phyloP scores from a whole-genome alignment of 1,140 invertebrate genomes.

The Bombus balteatus region DNA sequence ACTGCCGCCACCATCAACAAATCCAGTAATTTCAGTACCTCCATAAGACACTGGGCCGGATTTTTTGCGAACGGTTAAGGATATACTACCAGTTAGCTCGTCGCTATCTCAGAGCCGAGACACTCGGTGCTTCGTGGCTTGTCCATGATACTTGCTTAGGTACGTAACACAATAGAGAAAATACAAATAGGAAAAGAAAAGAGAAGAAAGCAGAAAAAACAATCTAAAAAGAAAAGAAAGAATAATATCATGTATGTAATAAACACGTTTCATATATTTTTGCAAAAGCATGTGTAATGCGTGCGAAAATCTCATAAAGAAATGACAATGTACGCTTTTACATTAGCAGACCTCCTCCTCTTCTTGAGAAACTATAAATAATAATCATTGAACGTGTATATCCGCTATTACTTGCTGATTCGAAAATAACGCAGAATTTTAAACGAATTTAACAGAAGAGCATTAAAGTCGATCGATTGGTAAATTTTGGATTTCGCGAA shows the following conservation, averaged over 20 bases:
- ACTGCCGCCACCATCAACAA: conserved; percentile 22
- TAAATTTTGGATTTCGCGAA: conserved; percentile 22
- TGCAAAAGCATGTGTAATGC: no score
- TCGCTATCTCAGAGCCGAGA: background rate
- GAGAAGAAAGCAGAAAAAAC: background rate
- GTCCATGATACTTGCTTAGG: conserved; percentile 24
- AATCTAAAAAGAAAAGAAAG: no score
- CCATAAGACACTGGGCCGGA: conserved; percentile 29
- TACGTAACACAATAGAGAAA: background rate
- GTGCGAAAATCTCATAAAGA: background rate
- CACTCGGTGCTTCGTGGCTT: conserved; percentile 31
- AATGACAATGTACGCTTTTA: background rate
- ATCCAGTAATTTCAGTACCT: background rate
- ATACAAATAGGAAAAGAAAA: background rate
- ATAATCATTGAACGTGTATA: background rate
- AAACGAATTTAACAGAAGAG: conserved; percentile 5
- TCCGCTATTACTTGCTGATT: background rate
- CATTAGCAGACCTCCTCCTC: background rate
- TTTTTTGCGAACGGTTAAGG: conserved; percentile 60
- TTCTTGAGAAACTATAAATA: background rate
- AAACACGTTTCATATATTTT: background rate
- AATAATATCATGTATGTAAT: background rate
- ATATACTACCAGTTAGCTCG: background rate
- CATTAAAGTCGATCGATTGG: background rate
- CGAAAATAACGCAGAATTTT: background rate